Evolutionary conservation across 2,113 vertebrate genomes (phyloP), one percentile per base, ranked within the genome.

Genomic region (Hyperopisus bebe): DNA sequence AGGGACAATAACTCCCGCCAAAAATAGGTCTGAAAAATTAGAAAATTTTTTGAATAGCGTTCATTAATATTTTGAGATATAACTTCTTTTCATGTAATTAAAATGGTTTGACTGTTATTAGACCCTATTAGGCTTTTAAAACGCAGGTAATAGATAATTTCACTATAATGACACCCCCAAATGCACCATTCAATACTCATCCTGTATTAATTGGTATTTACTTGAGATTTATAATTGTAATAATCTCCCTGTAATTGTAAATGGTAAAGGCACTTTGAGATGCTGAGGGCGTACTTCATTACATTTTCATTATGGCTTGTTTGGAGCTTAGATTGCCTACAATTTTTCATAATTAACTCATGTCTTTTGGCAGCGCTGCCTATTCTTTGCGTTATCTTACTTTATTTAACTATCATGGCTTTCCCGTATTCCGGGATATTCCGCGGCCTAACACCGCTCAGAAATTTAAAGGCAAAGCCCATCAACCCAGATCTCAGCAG

Each of bases 191-290:
- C 91, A 94, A 92, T 94, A 91, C 89, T 92, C 90, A 80, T 93
- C 93, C 87, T 90, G 91, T 93, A 94, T 93, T 93, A 95, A 94
- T 94, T 92, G 92, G 58, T 90, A 93, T 94, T 94, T 92, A 92
- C 80, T 51, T 92, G 86, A 92, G 90, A 94, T 94, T 94, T 94
- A 94, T 95, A 95, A 94, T 92, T 93, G 92, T 80, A 88, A 88
- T 91, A 90, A 91, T 87, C 88, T 90, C 92, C 90, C 74, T 91
- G 55, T 90, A 87, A 92, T 91, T 46, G 44, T 89, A 44, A 88
- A 90, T 88, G 90, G 89, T 90, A 84, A 93, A 91, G 62, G 89
- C 53, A 44, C 47, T 86, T 82, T 85, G 89, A 90, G 91, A 91
- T 46, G 2, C 85, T 62, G 86, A 91, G 87, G 89, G 89, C 87